A percentile compares a stretch with the other conserved stretches of the same genome.
phyloP scores from a whole-genome alignment of 2,797 vertebrate genomes.

The Calcarius lapponicus region DNA sequence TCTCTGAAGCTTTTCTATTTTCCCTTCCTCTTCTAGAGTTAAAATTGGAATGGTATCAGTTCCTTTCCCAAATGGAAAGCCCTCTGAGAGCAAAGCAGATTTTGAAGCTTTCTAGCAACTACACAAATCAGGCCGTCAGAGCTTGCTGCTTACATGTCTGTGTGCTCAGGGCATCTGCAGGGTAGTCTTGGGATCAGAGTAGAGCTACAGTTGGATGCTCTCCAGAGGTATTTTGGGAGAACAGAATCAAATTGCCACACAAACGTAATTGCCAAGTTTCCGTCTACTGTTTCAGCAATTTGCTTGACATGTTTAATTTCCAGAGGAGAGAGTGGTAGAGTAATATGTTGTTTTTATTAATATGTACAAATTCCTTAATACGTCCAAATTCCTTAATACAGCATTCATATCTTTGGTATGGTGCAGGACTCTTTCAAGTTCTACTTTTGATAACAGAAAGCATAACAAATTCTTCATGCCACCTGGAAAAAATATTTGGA shows the following conservation, averaged over 20 bases:
- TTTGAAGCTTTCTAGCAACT: neutral
- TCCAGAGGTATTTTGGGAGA: constrained; percentile 48
- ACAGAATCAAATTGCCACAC: constrained; percentile 41
- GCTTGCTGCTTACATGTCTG: neutral
- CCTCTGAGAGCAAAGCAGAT: neutral
- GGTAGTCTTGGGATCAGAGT: neutral
- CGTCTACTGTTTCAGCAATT: neutral
- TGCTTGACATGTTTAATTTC: neutral
- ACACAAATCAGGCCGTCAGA: neutral
- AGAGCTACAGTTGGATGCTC: neutral
- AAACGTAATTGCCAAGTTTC: neutral
- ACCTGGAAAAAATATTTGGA: neutral
- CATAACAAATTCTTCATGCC: neutral
- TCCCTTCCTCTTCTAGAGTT: neutral
- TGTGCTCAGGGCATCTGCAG: neutral
- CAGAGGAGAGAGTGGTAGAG: neutral
- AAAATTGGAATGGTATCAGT: neutral
- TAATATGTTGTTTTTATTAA: neutral
- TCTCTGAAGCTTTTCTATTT: neutral
- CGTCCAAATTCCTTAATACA: neutral
- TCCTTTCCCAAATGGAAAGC: neutral
- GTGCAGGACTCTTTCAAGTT: neutral
- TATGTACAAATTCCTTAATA: neutral
- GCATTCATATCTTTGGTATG: neutral
- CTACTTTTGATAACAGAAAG: neutral